Evolutionary conservation across 2,888 invertebrate genomes (phyloP).

Genomic region (Vandiemenella viatica): DNA sequence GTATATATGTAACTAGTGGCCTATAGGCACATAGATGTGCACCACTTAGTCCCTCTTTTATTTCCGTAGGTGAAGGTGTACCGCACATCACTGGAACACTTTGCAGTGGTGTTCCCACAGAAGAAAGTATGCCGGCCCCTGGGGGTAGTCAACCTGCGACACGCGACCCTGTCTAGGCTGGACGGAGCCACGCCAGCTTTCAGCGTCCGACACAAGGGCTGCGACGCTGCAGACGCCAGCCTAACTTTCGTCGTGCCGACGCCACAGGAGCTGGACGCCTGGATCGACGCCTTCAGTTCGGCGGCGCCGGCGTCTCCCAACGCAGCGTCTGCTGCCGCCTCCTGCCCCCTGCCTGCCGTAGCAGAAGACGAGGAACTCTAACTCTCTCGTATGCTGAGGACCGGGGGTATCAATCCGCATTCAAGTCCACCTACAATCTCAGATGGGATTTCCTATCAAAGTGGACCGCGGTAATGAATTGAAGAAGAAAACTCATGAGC

Average conservation of each 20-base stretch:
- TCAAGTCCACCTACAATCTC: no score
- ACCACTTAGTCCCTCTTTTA: no score
- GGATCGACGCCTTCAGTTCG: conserved; percentile 41
- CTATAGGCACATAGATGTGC: no score
- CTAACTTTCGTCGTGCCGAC: conserved; percentile 42
- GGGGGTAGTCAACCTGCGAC: conserved; percentile 44
- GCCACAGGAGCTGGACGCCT: conserved; percentile 40
- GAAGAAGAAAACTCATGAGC: no score
- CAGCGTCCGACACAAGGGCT: conserved; percentile 42
- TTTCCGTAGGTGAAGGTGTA: no score
- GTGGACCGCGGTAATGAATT: no score
- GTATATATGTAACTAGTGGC: no score
- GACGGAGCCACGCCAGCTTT: conserved; percentile 34
- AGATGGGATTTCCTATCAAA: no score
- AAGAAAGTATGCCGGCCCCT: conserved; percentile 44
- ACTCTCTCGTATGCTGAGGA: no score
- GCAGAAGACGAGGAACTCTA: conserved; percentile 47
- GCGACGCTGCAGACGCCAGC: conserved; percentile 37
- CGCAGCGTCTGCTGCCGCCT: no score
- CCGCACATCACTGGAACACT: conserved; percentile 46
- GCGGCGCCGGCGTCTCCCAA: background rate
- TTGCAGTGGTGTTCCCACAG: conserved; percentile 47
- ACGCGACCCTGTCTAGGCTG: conserved; percentile 39
- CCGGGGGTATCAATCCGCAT: no score
- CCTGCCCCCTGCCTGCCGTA: conserved; percentile 42